These are phyloP conservation scores for Rhegmatorhina hoffmannsi DNA, from an alignment of 2,113 vertebrate species.

Conservation along the genomic window DNA sequence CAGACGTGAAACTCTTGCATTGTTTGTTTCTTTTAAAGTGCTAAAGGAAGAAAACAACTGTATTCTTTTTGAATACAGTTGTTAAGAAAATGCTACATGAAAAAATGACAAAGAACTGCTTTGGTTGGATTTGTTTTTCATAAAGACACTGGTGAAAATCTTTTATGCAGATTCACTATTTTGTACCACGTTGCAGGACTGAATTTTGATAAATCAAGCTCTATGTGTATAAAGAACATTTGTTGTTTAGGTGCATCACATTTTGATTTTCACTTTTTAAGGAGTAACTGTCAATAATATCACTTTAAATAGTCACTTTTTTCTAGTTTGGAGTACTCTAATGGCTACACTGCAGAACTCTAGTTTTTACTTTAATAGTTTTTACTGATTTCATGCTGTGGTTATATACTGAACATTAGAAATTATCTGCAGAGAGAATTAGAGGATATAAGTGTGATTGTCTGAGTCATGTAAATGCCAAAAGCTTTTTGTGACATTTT, in stretches of 20 bases:
- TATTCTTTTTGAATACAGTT: neutral
- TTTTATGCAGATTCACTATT: neutral
- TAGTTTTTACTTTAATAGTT: conserved; percentile 65
- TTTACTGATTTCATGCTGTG: conserved; percentile 74
- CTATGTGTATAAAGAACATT: neutral
- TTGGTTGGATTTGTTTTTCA: neutral
- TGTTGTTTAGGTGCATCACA: conserved; percentile 49
- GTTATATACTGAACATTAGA: conserved; percentile 69
- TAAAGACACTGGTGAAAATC: neutral
- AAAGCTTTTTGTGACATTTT: conserved; percentile 82
- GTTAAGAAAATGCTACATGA: neutral
- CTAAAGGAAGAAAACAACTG: neutral
- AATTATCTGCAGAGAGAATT: conserved; percentile 78
- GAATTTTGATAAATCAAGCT: neutral
- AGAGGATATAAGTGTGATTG: conserved; percentile 68
- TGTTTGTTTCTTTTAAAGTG: neutral
- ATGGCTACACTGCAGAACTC: conserved; percentile 54
- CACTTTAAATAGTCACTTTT: conserved; percentile 53
- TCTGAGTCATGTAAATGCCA: conserved; percentile 79
- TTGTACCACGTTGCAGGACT: neutral
- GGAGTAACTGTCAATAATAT: conserved; percentile 42
- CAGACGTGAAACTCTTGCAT: neutral
- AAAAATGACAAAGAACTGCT: neutral
- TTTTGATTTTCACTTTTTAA: conserved; percentile 61
- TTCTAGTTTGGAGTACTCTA: conserved; percentile 27